A percentile compares a stretch with the other conserved stretches of the same genome.
Conservation (phyloP, 2,888 invertebrate genomes). For the Branchinecta sandiegonensis region DNA sequence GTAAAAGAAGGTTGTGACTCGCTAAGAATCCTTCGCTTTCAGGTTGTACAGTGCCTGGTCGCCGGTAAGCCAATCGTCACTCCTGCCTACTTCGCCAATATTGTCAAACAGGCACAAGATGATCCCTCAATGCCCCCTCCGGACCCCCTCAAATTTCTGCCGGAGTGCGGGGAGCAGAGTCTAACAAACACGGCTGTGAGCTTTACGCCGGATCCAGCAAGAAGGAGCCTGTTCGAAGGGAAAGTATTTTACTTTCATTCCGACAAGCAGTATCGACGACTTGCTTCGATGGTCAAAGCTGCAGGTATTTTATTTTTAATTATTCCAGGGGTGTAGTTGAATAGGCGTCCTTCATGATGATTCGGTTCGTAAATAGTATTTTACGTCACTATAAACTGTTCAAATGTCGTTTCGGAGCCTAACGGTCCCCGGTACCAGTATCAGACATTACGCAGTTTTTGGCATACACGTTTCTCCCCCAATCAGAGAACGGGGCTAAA, state of each 20-base stretch:
- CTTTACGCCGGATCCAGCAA: not conserved
- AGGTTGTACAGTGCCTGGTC: not conserved
- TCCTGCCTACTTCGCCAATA: not conserved
- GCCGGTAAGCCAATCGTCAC: not conserved
- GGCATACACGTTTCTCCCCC: too few relatives aligned
- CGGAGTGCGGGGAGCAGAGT: not conserved
- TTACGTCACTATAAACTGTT: too few relatives aligned
- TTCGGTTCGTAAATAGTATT: too few relatives aligned
- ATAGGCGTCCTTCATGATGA: too few relatives aligned
- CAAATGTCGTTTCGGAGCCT: not conserved
- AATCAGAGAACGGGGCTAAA: too few relatives aligned
- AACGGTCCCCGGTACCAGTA: not conserved
- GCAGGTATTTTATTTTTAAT: not conserved
- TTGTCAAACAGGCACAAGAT: not conserved
- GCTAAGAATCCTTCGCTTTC: not conserved
- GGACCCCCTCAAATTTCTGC: not conserved
- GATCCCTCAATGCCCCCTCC: not conserved
- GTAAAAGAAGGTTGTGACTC: too few relatives aligned
- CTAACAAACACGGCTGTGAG: not conserved
- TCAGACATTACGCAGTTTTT: too few relatives aligned
- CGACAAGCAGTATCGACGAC: not conserved
- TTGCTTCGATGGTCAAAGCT: slow-evolving; percentile 6
- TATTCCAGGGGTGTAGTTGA: not conserved
- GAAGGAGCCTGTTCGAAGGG: not conserved
- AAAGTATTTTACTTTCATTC: not conserved